Evolutionary conservation across 2,888 invertebrate genomes (phyloP).

Genomic region (Himalopsyche anomala): DNA sequence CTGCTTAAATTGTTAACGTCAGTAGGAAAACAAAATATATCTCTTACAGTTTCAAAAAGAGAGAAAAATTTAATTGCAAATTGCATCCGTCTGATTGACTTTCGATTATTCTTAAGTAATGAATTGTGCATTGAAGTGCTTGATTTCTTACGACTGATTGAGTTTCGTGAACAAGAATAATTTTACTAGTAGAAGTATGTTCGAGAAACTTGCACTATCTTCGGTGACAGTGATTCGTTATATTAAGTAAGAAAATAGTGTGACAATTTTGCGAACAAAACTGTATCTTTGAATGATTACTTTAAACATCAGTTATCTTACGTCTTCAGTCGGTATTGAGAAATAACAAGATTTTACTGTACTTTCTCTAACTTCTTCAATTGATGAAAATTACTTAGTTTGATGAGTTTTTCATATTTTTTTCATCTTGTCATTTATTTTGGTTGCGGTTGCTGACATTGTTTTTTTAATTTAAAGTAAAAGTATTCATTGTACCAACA

Average conservation of each 20-base stretch:
- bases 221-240: background rate
- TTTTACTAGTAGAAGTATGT: conserved; percentile 17
- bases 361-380: conserved; percentile 51
- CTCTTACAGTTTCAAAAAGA: conserved; percentile 21
- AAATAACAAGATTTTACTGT: conserved; percentile 41
- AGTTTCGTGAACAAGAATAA: conserved; percentile 39
- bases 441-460: background rate
- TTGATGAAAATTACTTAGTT: conserved; percentile 43
- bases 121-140: conserved; percentile 53
- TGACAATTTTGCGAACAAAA: background rate
- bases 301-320: background rate
- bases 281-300: background rate
- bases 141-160: conserved; percentile 51
- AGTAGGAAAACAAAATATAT: background rate
- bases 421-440: background rate
- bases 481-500: background rate
- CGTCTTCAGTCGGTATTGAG: conserved; percentile 26
- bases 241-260: background rate
- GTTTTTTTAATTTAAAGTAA: background rate
- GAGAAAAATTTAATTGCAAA: conserved; percentile 55
- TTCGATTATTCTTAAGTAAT: conserved; percentile 58
- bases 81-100: conserved; percentile 55
- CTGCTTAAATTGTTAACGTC: background rate
- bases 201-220: background rate
- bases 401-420: background rate